Percentiles rank a stretch among this genome's conserved stretches.
Conservation (phyloP, 1,140 invertebrate species). For the Ooceraea biroi region DNA sequence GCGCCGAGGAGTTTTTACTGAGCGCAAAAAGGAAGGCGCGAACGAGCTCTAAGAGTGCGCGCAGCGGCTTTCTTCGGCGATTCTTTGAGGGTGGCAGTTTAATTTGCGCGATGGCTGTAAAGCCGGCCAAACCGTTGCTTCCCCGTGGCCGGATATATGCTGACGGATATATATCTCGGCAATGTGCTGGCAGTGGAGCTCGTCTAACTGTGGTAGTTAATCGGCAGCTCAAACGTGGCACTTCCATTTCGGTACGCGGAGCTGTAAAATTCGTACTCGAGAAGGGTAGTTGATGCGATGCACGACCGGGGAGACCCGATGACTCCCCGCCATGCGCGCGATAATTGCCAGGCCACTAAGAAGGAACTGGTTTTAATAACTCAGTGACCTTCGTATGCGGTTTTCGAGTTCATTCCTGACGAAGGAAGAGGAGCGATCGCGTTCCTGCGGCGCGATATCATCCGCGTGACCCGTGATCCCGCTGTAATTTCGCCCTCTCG, state of each 20-base stretch:
- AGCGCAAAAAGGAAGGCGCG: conserved; percentile 4
- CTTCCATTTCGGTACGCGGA: conserved; percentile 53
- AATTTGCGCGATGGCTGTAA: conserved; percentile 67
- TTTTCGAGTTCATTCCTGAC: conserved; percentile 12
- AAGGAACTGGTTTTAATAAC: conserved; percentile 61
- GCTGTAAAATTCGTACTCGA: conserved; percentile 3
- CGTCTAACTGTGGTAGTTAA: conserved; percentile 54
- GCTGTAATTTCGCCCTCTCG: conserved; percentile 11
- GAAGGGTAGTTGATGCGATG: conserved; percentile 64
- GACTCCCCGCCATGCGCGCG: conserved; percentile 20
- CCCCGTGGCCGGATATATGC: neutral
- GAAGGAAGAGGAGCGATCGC: conserved; percentile 24
- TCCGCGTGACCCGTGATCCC: conserved; percentile 35
- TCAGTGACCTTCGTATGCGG: conserved; percentile 52
- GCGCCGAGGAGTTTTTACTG: neutral
- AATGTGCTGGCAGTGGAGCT: neutral
- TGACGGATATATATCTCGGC: conserved; percentile 6
- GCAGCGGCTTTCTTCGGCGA: conserved; percentile 14
- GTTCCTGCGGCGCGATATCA: conserved; percentile 10
- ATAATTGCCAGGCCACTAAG: conserved; percentile 43
- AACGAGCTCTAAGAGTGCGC: conserved; percentile 22
- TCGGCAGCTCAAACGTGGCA: conserved; percentile 56
- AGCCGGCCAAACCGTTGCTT: conserved; percentile 44
- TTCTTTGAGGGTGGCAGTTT: conserved; percentile 72
- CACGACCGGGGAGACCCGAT: conserved; percentile 2